Percentiles rank a stretch among this genome's conserved stretches.
phyloP scores from a whole-genome alignment of 2,888 invertebrate species.

The Eurytoma adleriae region DNA sequence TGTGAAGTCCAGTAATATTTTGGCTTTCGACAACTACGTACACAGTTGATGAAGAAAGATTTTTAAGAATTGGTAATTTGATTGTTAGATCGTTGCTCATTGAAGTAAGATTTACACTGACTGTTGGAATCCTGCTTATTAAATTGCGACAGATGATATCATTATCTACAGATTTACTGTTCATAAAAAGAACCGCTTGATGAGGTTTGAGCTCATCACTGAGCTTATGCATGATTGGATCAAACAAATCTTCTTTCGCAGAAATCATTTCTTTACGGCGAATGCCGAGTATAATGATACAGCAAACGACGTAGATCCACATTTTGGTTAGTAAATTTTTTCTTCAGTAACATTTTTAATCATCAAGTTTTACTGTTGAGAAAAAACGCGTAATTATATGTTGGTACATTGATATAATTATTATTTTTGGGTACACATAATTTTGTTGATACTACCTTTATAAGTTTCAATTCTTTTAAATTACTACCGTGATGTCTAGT shows the following conservation, averaged over 20 bases:
- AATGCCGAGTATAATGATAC: not conserved
- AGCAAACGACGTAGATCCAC: not conserved
- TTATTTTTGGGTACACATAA: too few species aligned
- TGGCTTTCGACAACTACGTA: conserved; percentile 9
- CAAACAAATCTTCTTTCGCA: not conserved
- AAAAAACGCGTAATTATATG: not conserved
- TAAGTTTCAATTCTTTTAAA: too few species aligned
- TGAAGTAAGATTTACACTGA: not conserved
- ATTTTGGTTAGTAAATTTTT: not conserved
- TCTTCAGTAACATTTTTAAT: too few species aligned
- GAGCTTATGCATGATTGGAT: not conserved
- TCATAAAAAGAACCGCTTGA: not conserved
- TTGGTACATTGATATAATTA: not conserved
- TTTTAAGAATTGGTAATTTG: not conserved
- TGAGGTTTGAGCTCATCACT: not conserved
- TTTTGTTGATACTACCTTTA: too few species aligned
- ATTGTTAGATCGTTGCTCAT: not conserved
- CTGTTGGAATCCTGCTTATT: not conserved
- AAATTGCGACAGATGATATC: not conserved
- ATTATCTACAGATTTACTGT: not conserved
- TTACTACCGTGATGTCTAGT: too few species aligned
- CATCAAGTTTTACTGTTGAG: not conserved
- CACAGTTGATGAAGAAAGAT: not conserved
- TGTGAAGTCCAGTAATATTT: not conserved
- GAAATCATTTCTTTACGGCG: not conserved